Evolutionary conservation across 2,888 invertebrate species (phyloP), one percentile per base, ranked within the genome.

Genomic region (Atrina japonica): DNA sequence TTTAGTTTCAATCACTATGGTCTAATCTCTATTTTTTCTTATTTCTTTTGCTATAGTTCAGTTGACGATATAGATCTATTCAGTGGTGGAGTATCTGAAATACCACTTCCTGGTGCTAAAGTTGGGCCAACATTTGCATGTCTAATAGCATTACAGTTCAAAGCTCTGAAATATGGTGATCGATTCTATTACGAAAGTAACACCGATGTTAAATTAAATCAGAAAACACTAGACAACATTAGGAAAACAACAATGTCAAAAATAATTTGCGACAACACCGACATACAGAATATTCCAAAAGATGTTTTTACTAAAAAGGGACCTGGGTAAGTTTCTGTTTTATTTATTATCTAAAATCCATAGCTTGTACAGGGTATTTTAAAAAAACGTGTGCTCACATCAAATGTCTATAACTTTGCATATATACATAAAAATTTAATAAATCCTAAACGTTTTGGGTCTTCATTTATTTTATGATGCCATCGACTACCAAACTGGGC

Each of bases 261-360:
- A 47, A 30, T 77, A 27, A 67, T 77, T 16, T 76, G 78, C 45
- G 64, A 71, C 16, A 78, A 76, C 23, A 78, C 78, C 3, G 71
- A 66, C 23, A 72, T 76, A 9, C 25, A 58, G 7, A 53, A 59
- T 7, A 63, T 77, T 18, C 75, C 70, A 25, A 35, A 43, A 11
- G 59, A 73, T 23, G 77, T 75, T 1, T 75, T 77, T 21, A 60
- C 43, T 40, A 66, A 72, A 41, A 40, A 53, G 35, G 16, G 52
- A 23, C 11, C 14, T n/a, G 47, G 21, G 14, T 30, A 40, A 6
- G 40, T 27, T 47, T 18, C n/a, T 61, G 23, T 11, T 61, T 11
- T 7, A 35, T 35, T 35, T 11, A 35, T 35, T 11, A 35, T 35
- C n/a, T n/a, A n/a, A n/a, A n/a, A n/a, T n/a, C n/a, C n/a, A n/a